Percentiles rank a stretch among this genome's conserved stretches.
Conservation (phyloP, 2,797 vertebrate genomes). For the Chelon labrosus region DNA sequence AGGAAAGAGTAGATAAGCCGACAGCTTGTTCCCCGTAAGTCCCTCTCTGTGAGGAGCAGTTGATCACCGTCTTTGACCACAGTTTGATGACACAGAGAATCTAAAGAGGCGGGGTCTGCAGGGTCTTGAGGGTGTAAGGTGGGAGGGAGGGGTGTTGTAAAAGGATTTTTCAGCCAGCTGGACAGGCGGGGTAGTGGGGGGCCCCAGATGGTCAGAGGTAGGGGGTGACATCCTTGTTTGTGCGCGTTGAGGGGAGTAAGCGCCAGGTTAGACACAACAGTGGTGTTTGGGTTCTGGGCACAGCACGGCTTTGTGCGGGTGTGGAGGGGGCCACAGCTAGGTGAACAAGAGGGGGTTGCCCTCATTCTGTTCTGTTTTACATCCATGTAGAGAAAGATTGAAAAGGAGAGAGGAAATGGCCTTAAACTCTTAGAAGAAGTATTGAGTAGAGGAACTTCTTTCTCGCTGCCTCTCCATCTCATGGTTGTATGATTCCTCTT, state of each 20-base stretch:
- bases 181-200: constrained; percentile 56
- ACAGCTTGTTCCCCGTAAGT: constrained; percentile 56
- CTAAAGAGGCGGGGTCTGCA: constrained; percentile 31
- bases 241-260: constrained; percentile 73
- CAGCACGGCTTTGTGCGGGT: constrained; percentile 58
- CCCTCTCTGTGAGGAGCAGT: constrained; percentile 31
- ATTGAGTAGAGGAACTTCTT: not conserved
- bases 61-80: constrained; percentile 38
- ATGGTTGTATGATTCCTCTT: constrained; percentile 36
- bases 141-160: constrained; percentile 11
- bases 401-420: not conserved
- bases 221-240: constrained; percentile 79
- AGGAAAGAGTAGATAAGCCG: constrained; percentile 64
- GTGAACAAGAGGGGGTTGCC: not conserved
- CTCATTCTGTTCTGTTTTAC: constrained; percentile 55
- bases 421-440: not conserved
- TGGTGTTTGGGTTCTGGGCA: constrained; percentile 59
- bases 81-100: constrained; percentile 45
- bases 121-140: constrained; percentile 20
- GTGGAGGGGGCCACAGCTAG: constrained; percentile 29
- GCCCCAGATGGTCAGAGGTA: constrained; percentile 79
- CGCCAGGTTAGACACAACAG: constrained; percentile 81
- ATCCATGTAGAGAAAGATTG: constrained; percentile 14
- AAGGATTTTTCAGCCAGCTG: constrained; percentile 65
- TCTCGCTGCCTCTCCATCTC: constrained; percentile 1